These are phyloP conservation scores for Meriones psammophilus DNA, from an alignment of 2,797 vertebrate species.

Conservation along the genomic window DNA sequence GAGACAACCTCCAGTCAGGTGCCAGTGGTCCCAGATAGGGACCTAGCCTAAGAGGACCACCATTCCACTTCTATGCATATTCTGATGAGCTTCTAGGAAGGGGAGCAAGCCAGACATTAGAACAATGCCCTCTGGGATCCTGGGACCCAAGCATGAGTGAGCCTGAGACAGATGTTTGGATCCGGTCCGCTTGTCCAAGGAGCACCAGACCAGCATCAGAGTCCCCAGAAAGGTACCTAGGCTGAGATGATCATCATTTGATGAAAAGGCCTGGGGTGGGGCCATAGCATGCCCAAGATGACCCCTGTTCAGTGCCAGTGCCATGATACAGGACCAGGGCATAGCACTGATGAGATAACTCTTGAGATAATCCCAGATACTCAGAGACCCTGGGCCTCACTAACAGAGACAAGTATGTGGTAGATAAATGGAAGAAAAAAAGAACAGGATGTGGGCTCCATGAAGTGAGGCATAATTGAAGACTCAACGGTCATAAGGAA, in stretches of 20 bases:
- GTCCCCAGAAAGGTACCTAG: background rate
- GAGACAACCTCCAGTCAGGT: background rate
- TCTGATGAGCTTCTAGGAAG: background rate
- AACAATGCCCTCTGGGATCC: background rate
- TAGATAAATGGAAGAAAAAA: background rate
- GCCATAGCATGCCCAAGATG: background rate
- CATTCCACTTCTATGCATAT: background rate
- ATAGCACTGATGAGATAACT: background rate
- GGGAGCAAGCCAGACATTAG: background rate
- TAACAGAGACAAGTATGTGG: background rate
- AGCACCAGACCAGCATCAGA: background rate
- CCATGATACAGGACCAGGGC: background rate
- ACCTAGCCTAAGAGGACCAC: background rate
- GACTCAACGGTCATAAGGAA: background rate
- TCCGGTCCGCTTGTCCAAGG: no score
- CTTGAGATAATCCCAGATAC: background rate
- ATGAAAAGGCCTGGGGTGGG: background rate
- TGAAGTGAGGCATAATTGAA: background rate
- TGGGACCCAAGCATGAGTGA: background rate
- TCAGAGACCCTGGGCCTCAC: background rate
- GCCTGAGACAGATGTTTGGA: background rate
- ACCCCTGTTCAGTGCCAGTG: background rate
- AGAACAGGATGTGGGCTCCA: background rate
- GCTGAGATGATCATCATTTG: background rate
- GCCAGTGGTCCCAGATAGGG: background rate